Conservation (phyloP, 2,888 invertebrate genomes). For the Neoascia interrupta region DNA sequence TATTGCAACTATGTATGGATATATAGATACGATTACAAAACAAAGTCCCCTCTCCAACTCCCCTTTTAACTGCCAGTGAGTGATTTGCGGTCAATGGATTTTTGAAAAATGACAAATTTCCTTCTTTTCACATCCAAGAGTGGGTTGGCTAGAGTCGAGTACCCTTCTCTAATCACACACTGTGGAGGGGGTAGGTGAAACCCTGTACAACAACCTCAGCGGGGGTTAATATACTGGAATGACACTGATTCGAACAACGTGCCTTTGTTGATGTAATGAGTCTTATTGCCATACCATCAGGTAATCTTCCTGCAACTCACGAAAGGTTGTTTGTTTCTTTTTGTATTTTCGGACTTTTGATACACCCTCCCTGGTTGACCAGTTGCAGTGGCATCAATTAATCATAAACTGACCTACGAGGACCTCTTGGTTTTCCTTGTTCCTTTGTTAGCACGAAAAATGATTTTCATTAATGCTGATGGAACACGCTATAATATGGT, state of each 20-base stretch:
- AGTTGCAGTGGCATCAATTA: constrained; percentile 64
- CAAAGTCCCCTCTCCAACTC: neutral
- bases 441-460: constrained; percentile 48
- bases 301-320: constrained; percentile 53
- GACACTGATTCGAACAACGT: constrained; percentile 67
- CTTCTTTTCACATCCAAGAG: constrained; percentile 29
- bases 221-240: constrained; percentile 65
- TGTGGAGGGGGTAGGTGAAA: constrained; percentile 4
- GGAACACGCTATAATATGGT: constrained; percentile 52
- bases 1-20: constrained; percentile 38
- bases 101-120: constrained; percentile 66
- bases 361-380: constrained; percentile 30
- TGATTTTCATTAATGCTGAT: constrained; percentile 55
- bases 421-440: constrained; percentile 56
- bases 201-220: constrained; percentile 56
- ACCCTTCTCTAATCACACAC: neutral
- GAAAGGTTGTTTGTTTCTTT: constrained; percentile 57
- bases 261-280: constrained; percentile 68
- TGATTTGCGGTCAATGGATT: constrained; percentile 66
- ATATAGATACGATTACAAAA: constrained; percentile 17
- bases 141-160: constrained; percentile 40
- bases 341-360: constrained; percentile 18
- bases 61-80: constrained; percentile 5
- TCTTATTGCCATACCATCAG: constrained; percentile 53
- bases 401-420: constrained; percentile 69